Evolutionary conservation across 2,113 vertebrate species (phyloP).

Genomic region (Sinocyclocheilus anshuiensis): DNA sequence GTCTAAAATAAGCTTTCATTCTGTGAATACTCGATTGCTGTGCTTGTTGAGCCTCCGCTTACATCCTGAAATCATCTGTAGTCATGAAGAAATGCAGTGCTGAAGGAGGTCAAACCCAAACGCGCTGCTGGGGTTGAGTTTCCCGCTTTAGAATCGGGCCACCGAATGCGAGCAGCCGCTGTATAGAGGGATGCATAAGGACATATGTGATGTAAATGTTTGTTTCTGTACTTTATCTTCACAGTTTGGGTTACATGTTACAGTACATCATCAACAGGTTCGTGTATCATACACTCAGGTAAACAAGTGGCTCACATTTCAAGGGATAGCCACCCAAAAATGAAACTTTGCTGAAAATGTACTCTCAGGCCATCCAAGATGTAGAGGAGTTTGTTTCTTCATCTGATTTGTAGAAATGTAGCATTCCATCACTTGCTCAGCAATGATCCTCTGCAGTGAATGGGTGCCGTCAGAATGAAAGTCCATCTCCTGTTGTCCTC

Average conservation of each 20-base stretch:
- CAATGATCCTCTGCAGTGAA: too few species aligned
- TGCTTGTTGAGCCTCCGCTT: not conserved
- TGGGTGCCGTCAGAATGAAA: too few species aligned
- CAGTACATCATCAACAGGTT: too few species aligned
- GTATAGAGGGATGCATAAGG: not conserved
- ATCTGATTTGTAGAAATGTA: too few species aligned
- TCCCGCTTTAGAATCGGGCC: slow-evolving; percentile 19
- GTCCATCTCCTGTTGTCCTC: too few species aligned
- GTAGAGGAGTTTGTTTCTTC: too few species aligned
- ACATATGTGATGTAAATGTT: not conserved
- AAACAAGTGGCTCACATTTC: not conserved
- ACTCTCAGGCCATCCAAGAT: too few species aligned
- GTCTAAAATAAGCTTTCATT: slow-evolving; percentile 1
- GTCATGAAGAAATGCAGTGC: not conserved
- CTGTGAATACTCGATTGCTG: not conserved
- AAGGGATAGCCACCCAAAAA: too few species aligned
- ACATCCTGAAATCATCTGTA: not conserved
- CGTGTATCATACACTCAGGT: not conserved
- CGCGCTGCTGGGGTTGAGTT: slow-evolving; percentile 15
- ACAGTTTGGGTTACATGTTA: too few species aligned
- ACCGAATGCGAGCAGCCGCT: not conserved
- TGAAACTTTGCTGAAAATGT: too few species aligned
- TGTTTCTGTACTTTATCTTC: too few species aligned
- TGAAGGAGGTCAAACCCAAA: slow-evolving; percentile 13
- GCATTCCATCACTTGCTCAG: too few species aligned